A percentile compares a stretch with the other conserved stretches of the same genome.
These are phyloP conservation scores for Onychomys leucogaster DNA, from an alignment of 2,797 vertebrate genomes.

Conservation along the genomic window DNA sequence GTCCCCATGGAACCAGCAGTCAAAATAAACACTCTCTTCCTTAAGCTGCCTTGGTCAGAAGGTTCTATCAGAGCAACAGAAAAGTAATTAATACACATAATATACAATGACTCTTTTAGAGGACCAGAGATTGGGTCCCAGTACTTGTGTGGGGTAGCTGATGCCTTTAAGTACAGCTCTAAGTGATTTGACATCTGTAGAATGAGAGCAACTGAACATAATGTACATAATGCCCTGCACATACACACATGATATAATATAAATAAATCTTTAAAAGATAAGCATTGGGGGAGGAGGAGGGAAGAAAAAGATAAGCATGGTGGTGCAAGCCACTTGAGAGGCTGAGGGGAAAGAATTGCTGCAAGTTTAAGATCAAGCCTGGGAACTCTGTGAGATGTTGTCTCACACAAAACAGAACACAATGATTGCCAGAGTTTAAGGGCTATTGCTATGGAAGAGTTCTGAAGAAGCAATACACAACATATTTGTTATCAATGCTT, in stretches of 20 bases:
- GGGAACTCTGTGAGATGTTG: background rate
- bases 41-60: background rate
- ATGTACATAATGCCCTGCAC: too few species aligned
- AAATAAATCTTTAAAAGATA: background rate
- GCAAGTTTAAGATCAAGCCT: background rate
- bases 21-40: background rate
- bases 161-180: background rate
- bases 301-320: background rate
- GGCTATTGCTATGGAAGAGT: slow-evolving; percentile 58
- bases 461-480: slow-evolving; percentile 67
- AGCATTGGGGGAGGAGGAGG: too few species aligned
- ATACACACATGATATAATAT: background rate
- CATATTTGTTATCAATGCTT: slow-evolving; percentile 92
- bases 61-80: background rate
- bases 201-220: background rate
- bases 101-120: background rate
- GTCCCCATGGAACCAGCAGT: background rate
- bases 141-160: background rate
- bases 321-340: background rate
- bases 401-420: background rate
- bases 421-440: background rate
- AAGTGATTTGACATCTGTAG: background rate
- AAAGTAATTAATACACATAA: background rate
- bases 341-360: background rate
- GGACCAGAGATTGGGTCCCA: background rate